Percentiles rank a stretch among this genome's conserved stretches.
phyloP scores from a whole-genome alignment of 2,888 invertebrate species.

The Tridacna crocea region DNA sequence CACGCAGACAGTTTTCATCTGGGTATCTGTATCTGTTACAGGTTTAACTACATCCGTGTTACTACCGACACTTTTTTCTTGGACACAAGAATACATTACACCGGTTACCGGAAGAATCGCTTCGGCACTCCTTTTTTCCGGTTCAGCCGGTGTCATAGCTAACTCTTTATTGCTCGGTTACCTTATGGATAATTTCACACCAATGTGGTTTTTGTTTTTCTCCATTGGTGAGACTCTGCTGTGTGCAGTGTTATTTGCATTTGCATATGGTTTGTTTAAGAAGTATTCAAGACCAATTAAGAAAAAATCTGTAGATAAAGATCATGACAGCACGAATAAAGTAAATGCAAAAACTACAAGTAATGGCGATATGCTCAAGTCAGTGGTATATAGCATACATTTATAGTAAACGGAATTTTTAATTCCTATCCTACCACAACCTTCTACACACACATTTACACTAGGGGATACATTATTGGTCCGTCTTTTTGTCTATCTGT shows the following conservation, averaged over 20 bases:
- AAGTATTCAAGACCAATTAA: neutral
- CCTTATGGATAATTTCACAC: slow-evolving; percentile 59
- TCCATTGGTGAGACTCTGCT: slow-evolving; percentile 47
- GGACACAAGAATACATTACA: slow-evolving; percentile 63
- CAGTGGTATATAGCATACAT: no score
- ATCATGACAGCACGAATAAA: no score
- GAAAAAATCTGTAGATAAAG: no score
- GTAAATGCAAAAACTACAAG: no score
- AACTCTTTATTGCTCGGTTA: slow-evolving; percentile 62
- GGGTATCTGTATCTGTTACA: slow-evolving; percentile 47
- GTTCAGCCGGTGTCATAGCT: slow-evolving; percentile 55
- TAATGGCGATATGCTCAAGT: no score
- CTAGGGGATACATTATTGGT: no score
- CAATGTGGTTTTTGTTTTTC: slow-evolving; percentile 64
- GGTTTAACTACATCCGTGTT: slow-evolving; percentile 59
- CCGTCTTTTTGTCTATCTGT: no score
- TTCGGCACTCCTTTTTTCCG: slow-evolving; percentile 55
- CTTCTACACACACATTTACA: no score
- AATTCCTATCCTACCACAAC: no score
- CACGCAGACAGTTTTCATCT: slow-evolving; percentile 34
- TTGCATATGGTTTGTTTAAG: slow-evolving; percentile 18
- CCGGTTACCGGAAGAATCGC: slow-evolving; percentile 59
- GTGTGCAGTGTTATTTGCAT: slow-evolving; percentile 24
- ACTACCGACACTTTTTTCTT: slow-evolving; percentile 58
- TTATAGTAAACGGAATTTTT: no score